Percentiles rank a stretch among this genome's conserved stretches.
These are phyloP conservation scores for Sebastes itinus DNA, from an alignment of 2,797 vertebrate genomes.

Conservation along the genomic window DNA sequence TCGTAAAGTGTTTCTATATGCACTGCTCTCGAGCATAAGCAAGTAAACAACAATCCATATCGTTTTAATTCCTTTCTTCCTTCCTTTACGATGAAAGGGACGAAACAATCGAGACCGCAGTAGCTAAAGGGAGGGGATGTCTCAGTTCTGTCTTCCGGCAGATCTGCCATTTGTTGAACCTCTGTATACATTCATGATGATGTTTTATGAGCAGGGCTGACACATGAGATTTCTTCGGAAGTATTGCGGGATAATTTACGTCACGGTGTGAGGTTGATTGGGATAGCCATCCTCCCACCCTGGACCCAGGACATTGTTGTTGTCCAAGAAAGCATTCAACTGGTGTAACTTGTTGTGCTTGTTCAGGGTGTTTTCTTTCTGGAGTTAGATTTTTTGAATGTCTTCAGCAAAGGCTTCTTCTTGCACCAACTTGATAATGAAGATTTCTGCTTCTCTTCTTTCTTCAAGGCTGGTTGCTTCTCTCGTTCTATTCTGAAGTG, in stretches of 20 bases:
- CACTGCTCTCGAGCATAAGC: neutral
- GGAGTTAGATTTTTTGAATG: neutral
- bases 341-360: neutral
- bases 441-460: neutral
- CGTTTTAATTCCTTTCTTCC: neutral
- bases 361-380: neutral
- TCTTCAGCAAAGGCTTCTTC: neutral
- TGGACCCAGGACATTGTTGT: neutral
- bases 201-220: neutral
- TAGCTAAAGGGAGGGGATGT: neutral
- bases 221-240: neutral
- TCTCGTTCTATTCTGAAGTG: neutral
- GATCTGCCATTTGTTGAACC: too few relatives aligned
- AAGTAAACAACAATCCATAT: neutral
- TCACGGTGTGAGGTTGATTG: neutral
- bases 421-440: neutral
- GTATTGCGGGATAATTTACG: neutral
- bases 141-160: neutral
- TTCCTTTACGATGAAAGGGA: neutral
- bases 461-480: neutral
- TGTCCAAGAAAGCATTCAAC: constrained; percentile 3
- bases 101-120: constrained; percentile 7
- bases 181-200: too few relatives aligned
- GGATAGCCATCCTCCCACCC: neutral
- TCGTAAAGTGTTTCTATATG: neutral